Evolutionary conservation across 2,888 invertebrate genomes (phyloP).

Genomic region (Rhingia campestris): DNA sequence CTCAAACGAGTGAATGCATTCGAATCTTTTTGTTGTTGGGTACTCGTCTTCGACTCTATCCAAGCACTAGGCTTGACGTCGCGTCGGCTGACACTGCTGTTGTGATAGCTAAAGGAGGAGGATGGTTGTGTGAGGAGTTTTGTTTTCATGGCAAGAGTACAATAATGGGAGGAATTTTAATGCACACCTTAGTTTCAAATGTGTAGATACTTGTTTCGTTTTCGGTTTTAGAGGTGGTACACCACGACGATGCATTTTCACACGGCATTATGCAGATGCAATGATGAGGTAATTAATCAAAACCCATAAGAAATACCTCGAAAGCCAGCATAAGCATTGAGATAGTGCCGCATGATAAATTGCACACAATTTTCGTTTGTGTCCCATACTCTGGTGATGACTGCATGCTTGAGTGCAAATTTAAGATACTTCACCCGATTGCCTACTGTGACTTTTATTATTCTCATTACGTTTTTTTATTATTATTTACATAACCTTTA

Average conservation of each 20-base stretch:
- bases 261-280: conserved; percentile 70
- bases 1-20: conserved; percentile 54
- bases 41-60: conserved; percentile 3
- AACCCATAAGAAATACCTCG: conserved; percentile 53
- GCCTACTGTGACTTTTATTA: conserved; percentile 35
- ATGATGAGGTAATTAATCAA: conserved; percentile 72
- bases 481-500: conserved; percentile 48
- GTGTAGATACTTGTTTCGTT: conserved; percentile 39
- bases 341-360: conserved; percentile 56
- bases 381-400: conserved; percentile 43
- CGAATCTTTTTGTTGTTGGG: conserved; percentile 8
- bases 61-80: conserved; percentile 35
- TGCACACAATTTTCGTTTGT: conserved; percentile 33
- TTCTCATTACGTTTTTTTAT: conserved; percentile 42
- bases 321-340: conserved; percentile 62
- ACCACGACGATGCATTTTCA: conserved; percentile 58
- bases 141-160: conserved; percentile 45
- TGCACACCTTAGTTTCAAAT: conserved; percentile 70
- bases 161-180: conserved; percentile 70
- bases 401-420: conserved; percentile 1
- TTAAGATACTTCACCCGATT: conserved; percentile 1
- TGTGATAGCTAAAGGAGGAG: not conserved
- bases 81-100: conserved; percentile 16
- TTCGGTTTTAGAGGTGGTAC: conserved; percentile 18
- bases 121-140: conserved; percentile 5